Percentiles rank a stretch among this genome's conserved stretches.
Evolutionary conservation across 2,113 vertebrate genomes (phyloP).

Genomic region (Meles meles): DNA sequence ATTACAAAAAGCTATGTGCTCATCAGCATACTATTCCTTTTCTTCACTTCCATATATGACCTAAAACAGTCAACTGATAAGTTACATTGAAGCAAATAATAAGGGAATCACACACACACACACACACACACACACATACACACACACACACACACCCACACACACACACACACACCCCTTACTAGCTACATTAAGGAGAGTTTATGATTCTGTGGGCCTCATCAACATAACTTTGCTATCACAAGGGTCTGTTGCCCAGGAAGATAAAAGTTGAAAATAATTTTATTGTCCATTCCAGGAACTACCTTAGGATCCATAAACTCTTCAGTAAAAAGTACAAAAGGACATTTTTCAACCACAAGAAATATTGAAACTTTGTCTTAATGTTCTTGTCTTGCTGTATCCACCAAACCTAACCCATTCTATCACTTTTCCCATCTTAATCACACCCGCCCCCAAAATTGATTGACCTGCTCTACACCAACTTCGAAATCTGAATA

Average conservation of each 20-base stretch:
- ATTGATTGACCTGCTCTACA: background rate
- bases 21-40: background rate
- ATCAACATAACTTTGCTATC: background rate
- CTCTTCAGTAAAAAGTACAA: background rate
- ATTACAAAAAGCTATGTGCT: background rate
- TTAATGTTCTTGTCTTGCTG: background rate
- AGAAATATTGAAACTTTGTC: background rate
- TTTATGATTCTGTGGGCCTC: background rate
- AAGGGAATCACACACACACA: background rate
- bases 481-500: background rate
- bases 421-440: background rate
- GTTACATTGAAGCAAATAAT: background rate
- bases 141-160: too few relatives aligned
- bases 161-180: background rate
- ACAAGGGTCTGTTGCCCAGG: background rate
- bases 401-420: background rate
- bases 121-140: too few relatives aligned
- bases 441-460: background rate
- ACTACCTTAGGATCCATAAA: background rate
- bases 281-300: background rate
- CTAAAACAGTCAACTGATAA: background rate
- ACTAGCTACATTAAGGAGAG: background rate
- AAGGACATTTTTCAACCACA: background rate
- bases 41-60: background rate
- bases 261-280: background rate